Conservation (phyloP, 2,113 vertebrate species). For the Centropus unirufus region DNA sequence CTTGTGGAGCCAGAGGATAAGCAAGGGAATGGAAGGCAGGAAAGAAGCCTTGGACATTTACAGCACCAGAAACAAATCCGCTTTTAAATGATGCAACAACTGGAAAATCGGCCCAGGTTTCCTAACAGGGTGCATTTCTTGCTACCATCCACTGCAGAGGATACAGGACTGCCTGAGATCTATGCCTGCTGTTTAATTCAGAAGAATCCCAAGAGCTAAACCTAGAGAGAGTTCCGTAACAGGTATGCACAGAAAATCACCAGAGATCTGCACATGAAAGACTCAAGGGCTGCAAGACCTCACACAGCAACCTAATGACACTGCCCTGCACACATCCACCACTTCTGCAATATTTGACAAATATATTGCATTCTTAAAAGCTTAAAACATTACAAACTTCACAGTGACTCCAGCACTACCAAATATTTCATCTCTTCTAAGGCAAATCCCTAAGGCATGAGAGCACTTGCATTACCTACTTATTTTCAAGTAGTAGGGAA, state of each 20-base stretch:
- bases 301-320: background rate
- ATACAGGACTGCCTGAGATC: background rate
- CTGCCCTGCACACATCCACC: background rate
- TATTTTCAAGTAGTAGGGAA: background rate
- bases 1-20: accelerated
- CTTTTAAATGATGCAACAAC: background rate
- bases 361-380: background rate
- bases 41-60: background rate
- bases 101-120: background rate
- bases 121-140: background rate
- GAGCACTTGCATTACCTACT: background rate
- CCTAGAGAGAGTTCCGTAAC: background rate
- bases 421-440: background rate
- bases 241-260: background rate
- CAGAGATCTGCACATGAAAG: background rate
- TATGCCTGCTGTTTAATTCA: background rate
- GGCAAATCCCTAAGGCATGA: background rate
- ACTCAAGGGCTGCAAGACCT: background rate
- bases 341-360: background rate
- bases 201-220: background rate
- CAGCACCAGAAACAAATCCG: background rate
- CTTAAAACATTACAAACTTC: background rate
- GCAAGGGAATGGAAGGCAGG: background rate
- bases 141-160: background rate
- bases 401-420: background rate